These are phyloP conservation scores for Grapholita molesta DNA, from an alignment of 1,140 invertebrate species.

Conservation along the genomic window DNA sequence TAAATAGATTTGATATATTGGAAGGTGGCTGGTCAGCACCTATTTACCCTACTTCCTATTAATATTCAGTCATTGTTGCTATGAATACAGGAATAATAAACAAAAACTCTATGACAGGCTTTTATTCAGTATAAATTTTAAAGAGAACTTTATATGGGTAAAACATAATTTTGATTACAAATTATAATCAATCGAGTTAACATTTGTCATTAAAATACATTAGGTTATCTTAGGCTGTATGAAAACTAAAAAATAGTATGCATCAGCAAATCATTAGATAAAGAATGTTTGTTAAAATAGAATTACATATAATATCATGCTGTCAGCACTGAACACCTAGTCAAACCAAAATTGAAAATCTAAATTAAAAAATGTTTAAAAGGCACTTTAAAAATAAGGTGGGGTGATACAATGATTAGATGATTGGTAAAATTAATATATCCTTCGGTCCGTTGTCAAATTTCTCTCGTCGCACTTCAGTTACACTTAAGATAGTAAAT, in stretches of 20 bases:
- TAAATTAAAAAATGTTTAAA: conserved; percentile 31
- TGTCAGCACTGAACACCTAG: conserved; percentile 36
- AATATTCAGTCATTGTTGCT: too few relatives aligned
- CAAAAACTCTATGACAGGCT: conserved; percentile 59
- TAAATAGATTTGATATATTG: too few relatives aligned
- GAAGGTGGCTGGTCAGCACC: too few relatives aligned
- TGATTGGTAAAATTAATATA: conserved; percentile 51
- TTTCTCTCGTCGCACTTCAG: conserved; percentile 72
- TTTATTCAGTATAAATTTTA: conserved; percentile 59
- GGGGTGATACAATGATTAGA: conserved; percentile 35
- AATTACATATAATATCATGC: conserved; percentile 31
- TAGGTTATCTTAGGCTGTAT: conserved; percentile 36
- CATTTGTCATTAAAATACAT: conserved; percentile 30
- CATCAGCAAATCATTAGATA: conserved; percentile 52
- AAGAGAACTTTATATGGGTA: conserved; percentile 42
- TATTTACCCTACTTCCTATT: too few relatives aligned
- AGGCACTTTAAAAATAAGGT: conserved; percentile 49
- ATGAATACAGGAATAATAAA: conserved; percentile 39
- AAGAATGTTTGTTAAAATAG: conserved; percentile 36
- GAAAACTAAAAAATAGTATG: conserved; percentile 49
- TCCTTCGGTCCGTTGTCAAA: conserved; percentile 42
- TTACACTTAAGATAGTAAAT: conserved; percentile 67
- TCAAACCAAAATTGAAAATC: conserved; percentile 32
- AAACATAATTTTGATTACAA: conserved; percentile 47
- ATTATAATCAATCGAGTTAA: conserved; percentile 34